phyloP scores from a whole-genome alignment of 2,113 vertebrate genomes.

The Oryzias melastigma region DNA sequence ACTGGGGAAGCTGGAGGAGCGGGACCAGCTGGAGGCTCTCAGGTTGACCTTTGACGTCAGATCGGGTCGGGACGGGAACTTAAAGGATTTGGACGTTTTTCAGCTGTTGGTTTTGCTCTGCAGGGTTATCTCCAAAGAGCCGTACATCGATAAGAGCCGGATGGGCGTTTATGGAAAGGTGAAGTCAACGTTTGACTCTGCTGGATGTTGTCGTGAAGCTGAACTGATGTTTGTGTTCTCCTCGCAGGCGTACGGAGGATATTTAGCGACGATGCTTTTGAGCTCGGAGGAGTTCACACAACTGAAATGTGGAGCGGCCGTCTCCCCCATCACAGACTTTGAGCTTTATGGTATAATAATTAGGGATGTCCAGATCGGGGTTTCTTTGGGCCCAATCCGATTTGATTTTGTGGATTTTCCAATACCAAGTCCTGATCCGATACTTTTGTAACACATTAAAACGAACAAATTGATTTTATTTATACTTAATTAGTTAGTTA shows the following conservation, averaged over 20 bases:
- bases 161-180: slow-evolving; percentile 95
- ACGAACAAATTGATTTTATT: no score
- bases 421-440: no score
- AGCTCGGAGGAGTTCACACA: slow-evolving; percentile 79
- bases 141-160: slow-evolving; percentile 84
- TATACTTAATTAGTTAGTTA: no score
- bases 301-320: slow-evolving; percentile 85
- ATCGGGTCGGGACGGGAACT: not conserved
- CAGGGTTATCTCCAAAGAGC: slow-evolving; percentile 84
- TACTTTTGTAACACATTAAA: no score
- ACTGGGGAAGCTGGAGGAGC: slow-evolving; percentile 86
- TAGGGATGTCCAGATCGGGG: no score
- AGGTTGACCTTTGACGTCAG: slow-evolving; percentile 67
- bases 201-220: not conserved
- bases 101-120: slow-evolving; percentile 16
- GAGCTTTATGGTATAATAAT: slow-evolving; percentile 85
- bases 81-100: not conserved
- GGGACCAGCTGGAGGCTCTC: slow-evolving; percentile 89
- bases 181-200: not conserved
- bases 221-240: slow-evolving; percentile 11
- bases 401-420: no score
- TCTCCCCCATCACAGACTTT: slow-evolving; percentile 95
- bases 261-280: slow-evolving; percentile 87
- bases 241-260: slow-evolving; percentile 91
- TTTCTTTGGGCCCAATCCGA: no score